Conservation (phyloP, 2,113 vertebrate species). For the Poicephalus meyeri region DNA sequence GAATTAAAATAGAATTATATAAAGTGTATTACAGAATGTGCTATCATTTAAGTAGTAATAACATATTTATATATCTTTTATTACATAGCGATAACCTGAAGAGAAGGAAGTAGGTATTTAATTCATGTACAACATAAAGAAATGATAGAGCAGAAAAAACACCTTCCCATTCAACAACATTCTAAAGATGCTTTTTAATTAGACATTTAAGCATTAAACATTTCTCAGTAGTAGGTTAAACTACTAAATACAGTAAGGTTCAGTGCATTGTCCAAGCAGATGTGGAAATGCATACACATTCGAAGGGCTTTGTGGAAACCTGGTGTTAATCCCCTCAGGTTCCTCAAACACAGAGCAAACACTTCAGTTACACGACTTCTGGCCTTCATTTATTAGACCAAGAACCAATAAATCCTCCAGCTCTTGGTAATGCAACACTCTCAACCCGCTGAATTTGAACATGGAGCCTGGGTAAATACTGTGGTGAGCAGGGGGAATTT, state of each 20-base stretch:
- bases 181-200: constrained; percentile 67
- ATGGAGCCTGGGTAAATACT: background rate
- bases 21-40: constrained; percentile 1
- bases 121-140: background rate
- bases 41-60: constrained; percentile 9
- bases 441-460: background rate
- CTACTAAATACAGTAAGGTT: background rate
- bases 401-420: background rate
- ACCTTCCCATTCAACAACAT: constrained; percentile 20
- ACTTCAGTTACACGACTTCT: background rate
- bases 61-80: constrained; percentile 17
- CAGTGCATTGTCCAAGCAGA: constrained; percentile 12
- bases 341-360: background rate
- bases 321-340: background rate
- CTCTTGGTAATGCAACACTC: background rate
- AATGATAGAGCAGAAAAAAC: constrained; percentile 19
- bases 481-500: background rate
- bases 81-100: background rate
- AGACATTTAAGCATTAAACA: constrained; percentile 48
- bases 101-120: background rate
- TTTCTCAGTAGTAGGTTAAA: constrained; percentile 22
- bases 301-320: constrained; percentile 34
- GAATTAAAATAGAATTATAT: constrained; percentile 15
- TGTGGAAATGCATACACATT: constrained; percentile 21
- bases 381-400: background rate